phyloP scores from a whole-genome alignment of 2,797 vertebrate genomes.

The Nyctalus aviator region DNA sequence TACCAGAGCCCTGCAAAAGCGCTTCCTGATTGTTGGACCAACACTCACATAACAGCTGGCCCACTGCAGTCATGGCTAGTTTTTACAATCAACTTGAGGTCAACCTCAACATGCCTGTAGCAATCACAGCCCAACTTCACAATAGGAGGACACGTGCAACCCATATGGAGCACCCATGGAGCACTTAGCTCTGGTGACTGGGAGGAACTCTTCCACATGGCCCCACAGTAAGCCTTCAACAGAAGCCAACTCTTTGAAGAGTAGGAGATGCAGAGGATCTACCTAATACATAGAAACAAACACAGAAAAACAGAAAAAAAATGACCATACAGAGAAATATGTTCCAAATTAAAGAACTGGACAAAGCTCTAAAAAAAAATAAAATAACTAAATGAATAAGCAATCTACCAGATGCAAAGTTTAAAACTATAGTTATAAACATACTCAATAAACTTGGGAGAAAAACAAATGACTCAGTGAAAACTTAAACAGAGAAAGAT shows the following conservation, averaged over 20 bases:
- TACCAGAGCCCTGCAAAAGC: not conserved
- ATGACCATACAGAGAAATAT: not conserved
- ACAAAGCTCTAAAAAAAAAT: not conserved
- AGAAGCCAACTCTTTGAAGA: not conserved
- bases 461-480: not conserved
- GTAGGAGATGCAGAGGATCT: not conserved
- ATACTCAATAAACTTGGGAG: not conserved
- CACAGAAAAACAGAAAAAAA: not conserved
- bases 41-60: not conserved
- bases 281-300: not conserved
- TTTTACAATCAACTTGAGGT: not conserved
- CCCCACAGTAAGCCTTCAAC: not conserved
- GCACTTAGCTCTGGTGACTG: not conserved
- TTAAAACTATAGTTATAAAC: not conserved
- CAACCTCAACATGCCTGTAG: not conserved
- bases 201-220: not conserved
- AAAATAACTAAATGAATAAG: not conserved
- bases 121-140: not conserved
- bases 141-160: not conserved
- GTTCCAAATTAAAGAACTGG: not conserved
- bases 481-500: not conserved
- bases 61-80: not conserved
- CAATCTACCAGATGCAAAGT: not conserved
- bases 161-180: not conserved
- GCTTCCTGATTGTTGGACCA: not conserved